Base-by-base conservation (phyloP, 2,888 invertebrate genomes). In the Phyllotreta striolata region DNA sequence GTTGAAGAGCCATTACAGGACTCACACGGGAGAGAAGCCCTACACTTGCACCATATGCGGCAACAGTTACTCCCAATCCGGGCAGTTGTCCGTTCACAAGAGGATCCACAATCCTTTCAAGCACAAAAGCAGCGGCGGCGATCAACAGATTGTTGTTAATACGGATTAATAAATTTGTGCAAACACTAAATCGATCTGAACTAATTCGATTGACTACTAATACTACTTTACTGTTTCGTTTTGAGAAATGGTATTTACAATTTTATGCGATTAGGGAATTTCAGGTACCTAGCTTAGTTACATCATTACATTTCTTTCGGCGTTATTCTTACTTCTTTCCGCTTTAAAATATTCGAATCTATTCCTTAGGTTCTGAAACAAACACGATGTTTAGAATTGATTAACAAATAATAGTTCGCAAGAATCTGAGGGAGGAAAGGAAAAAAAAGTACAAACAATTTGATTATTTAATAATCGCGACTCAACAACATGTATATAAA, bases 11-110 rank as follows among this genome's bases (percentile, higher is more conserved):
- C 81, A 81, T 61, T 74, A 74, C 14, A 67, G 80, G 34, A 77
- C 76, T 2, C 81, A 81, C 66, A 80, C 80, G 0, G 81, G 81
- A 0, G 81, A 81, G 64, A 78, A 75, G 59, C 81, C 80, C 3
- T 81, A 80, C 43, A 68, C 72, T 7, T 81, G 81, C 68, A 69
- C 69, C 3, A 60, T 76, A 46, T 81, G 81, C 65, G 78, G 78
- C 1, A 76, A 77, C 35, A 69, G 77, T 54, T 81, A 77, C 62
- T 63, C 78, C 1, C 80, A 80, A 67, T 77, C 80, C 0, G 80
- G 81, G 4, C 80, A 81, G 66, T 66, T 81, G 10, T 74, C 80
- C 3, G 76, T 74, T 0, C 81, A 81, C 66, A 73, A 77, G 55
- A 77, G 75, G 64, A 77, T 71, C 10, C 81, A 81, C 62, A 47